Base-by-base conservation (phyloP, 2,888 invertebrate species). In the Philhelius pedissequus region DNA sequence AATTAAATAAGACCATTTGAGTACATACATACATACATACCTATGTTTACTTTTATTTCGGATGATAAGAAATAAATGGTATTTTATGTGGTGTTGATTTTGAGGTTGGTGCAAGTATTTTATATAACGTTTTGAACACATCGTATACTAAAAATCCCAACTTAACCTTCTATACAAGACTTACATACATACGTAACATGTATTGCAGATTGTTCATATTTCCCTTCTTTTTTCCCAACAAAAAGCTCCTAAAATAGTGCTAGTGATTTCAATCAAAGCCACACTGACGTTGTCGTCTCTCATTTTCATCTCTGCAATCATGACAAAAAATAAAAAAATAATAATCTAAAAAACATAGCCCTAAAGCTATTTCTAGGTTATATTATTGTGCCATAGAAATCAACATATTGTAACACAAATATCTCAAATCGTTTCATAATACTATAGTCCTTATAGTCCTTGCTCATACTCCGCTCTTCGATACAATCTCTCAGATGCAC, bases 311-410 rank as follows among this genome's bases (percentile, higher is more conserved):
- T 27, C 27, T 27, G n/a, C 25, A 60, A 20, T 52, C 20, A 22
- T n/a, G 11, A 43, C 52, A 27, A 25, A 3, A 52, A n/a, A 27
- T 4, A 15, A 15, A 15, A 30, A 15, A 27, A 30, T n/a, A n/a
- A n/a, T n/a, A n/a, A 30, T 15, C 27, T 30, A 5, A 45, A 40
- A 62, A 30, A 13, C 52, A 40, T 11, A 9, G 13, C 18, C 45
- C 27, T 11, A 20, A 56, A 35, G 35, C 35, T 70, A 58, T 70
- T 71, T 50, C 50, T 60, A 60, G 71, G 50, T 43, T 60, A 73
- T 62, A 40, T 70, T 70, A 43, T 60, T 60, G 43, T 60, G 15
- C 40, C 43, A 60, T 60, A 25, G 60, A 60, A 60, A 43, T 60
- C 60, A 40, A 27, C 60, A 60, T 60, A 60, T 60, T 43, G 40